A percentile compares a stretch with the other conserved stretches of the same genome.
Conservation (phyloP, 2,113 vertebrate genomes). For the Meriones unguiculatus region DNA sequence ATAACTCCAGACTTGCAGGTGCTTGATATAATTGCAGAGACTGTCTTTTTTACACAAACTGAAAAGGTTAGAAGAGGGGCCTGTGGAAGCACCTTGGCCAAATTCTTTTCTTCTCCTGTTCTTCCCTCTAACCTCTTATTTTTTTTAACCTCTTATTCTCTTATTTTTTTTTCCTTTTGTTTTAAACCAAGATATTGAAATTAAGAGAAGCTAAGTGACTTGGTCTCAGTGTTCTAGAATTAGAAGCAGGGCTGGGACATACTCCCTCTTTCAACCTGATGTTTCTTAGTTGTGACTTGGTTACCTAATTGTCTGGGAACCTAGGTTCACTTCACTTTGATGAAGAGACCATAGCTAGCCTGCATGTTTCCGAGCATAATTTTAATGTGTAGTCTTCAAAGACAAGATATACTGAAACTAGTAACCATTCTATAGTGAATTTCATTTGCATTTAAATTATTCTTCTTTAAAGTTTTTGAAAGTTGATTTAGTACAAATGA, state of each 20-base stretch:
- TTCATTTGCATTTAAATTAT: conserved; percentile 76
- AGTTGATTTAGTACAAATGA: conserved; percentile 69
- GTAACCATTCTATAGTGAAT: conserved; percentile 50
- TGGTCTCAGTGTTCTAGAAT: neutral
- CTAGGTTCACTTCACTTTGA: conserved; percentile 45
- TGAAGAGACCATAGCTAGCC: conserved; percentile 32
- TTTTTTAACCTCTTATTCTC: neutral
- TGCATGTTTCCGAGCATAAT: conserved; percentile 60
- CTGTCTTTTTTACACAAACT: conserved; percentile 10
- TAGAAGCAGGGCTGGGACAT: neutral
- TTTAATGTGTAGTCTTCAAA: conserved; percentile 68
- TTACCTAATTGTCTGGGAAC: conserved; percentile 1
- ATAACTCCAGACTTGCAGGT: neutral
- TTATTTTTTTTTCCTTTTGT: neutral
- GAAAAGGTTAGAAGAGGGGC: neutral
- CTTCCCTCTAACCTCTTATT: too few relatives aligned
- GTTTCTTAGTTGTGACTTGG: conserved; percentile 10
- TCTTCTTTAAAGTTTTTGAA: conserved; percentile 65
- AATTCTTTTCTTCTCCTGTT: neutral
- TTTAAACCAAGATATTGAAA: conserved; percentile 4
- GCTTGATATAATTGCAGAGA: neutral
- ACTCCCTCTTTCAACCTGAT: neutral
- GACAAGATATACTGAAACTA: conserved; percentile 60
- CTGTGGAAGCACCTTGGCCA: neutral
- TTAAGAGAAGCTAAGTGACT: conserved; percentile 3